Evolutionary conservation across 2,888 invertebrate species (phyloP).

Genomic region (Gasteruption jaculator): DNA sequence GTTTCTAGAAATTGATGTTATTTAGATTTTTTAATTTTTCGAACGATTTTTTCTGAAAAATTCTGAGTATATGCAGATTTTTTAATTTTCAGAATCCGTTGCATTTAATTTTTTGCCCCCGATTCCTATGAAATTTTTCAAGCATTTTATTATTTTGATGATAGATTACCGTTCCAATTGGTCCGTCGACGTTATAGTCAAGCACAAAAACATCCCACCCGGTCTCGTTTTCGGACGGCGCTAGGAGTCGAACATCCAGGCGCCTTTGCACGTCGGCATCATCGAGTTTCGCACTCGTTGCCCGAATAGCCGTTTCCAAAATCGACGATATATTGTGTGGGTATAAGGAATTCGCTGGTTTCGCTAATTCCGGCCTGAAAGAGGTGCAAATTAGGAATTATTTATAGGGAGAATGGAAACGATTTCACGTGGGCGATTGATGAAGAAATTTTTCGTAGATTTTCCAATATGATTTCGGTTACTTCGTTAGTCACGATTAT

Average conservation of each 20-base stretch:
- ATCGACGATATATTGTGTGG: constrained; percentile 84
- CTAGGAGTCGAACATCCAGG: constrained; percentile 75
- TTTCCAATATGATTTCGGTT: neutral
- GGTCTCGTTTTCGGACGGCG: constrained; percentile 64
- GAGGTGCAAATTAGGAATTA: constrained; percentile 4
- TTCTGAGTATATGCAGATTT: neutral
- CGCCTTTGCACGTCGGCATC: constrained; percentile 85
- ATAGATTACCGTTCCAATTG: constrained; percentile 73
- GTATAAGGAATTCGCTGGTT: constrained; percentile 80
- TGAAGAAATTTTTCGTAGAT: constrained; percentile 3
- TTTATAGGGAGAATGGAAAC: constrained; percentile 4
- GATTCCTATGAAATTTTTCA: no score
- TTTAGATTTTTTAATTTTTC: neutral
- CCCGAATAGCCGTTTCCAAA: constrained; percentile 79
- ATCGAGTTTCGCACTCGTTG: constrained; percentile 92
- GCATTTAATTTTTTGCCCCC: constrained; percentile 1
- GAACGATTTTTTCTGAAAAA: no score
- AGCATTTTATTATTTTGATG: neutral
- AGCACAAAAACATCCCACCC: constrained; percentile 87
- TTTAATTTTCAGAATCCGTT: neutral
- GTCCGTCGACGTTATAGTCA: constrained; percentile 83
- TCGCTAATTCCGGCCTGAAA: constrained; percentile 78
- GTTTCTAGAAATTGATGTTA: neutral
- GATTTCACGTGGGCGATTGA: no score
- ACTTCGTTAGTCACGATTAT: neutral